Evolutionary conservation across 2,888 invertebrate genomes (phyloP), one percentile per base, ranked within the genome.

Genomic region (Spisula subtruncata): DNA sequence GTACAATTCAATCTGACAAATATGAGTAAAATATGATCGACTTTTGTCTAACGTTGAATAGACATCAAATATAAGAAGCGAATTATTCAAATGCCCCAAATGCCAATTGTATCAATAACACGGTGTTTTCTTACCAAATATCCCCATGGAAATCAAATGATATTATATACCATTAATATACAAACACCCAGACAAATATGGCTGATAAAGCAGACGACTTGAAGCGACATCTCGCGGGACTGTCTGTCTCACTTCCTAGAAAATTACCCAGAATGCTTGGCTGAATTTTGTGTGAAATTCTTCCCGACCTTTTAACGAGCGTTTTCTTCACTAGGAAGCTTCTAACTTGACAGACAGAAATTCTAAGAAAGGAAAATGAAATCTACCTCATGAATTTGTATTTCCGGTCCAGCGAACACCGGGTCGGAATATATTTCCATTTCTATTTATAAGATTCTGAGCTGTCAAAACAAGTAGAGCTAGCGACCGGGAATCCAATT

Each of bases 371-470:
- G 35, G 85, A 89, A 92, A 92, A 89, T 90, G 89, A 92, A 92
- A 89, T 91, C 92, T 91, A 91, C 90, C 90, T 91, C 92, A 91
- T 92, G 92, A 92, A 92, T 92, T 92, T 92, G 85, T 86, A 87
- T 91, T 92, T 90, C 90, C 90, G 90, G 90, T 89, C 90, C 90
- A 90, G 25, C 54, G 83, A 60, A 89, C 85, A 29, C 48, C 54
- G 80, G 90, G 91, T 92, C 92, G 88, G 91, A 92, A 90, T 91
- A 89, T 91, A 91, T 92, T 92, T 90, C 91, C 89, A 88, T 89
- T 91, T 91, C 91, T 91, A 92, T 92, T 92, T 91, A 90, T 87
- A 91, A 91, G 92, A 90, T 84, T 89, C 86, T 56, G 48, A 87
- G 85, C 92, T 92, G 92, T 92, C 92, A 92, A 91, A 92, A 92